These are phyloP conservation scores for Fundulus diaphanus DNA, from an alignment of 2,797 vertebrate species.

Conservation along the genomic window DNA sequence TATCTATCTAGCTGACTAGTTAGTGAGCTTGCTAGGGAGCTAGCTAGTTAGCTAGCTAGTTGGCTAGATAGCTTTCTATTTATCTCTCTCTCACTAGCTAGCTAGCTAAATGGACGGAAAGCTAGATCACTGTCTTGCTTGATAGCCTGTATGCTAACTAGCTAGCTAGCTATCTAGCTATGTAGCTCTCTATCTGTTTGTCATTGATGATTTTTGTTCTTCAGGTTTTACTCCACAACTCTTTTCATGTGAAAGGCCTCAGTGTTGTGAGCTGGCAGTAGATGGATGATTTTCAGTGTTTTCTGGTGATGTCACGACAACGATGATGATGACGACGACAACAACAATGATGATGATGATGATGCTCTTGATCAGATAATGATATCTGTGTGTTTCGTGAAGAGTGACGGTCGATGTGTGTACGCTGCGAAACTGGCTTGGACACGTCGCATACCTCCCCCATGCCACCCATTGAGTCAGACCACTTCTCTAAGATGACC, in stretches of 20 bases:
- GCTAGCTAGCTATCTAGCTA: neutral
- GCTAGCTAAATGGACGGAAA: neutral
- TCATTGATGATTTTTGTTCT: slow-evolving; percentile 63
- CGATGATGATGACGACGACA: slow-evolving; percentile 61
- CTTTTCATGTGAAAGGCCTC: slow-evolving; percentile 76
- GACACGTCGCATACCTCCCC: slow-evolving; percentile 51
- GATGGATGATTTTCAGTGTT: slow-evolving; percentile 69
- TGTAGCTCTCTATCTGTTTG: slow-evolving; percentile 34
- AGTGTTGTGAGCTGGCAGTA: slow-evolving; percentile 76
- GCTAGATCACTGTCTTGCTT: neutral
- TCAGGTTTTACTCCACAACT: slow-evolving; percentile 60
- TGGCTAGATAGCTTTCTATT: slow-evolving; percentile 74
- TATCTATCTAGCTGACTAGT: slow-evolving; percentile 44
- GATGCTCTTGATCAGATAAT: no score
- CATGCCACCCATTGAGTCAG: slow-evolving; percentile 52
- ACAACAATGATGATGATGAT: slow-evolving; percentile 63
- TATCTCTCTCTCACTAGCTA: slow-evolving; percentile 81
- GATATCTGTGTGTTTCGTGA: slow-evolving; percentile 73
- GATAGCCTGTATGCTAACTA: neutral
- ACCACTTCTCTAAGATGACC: slow-evolving; percentile 57
- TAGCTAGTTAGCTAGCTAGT: slow-evolving; percentile 49
- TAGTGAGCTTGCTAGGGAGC: slow-evolving; percentile 50
- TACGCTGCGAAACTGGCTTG: slow-evolving; percentile 58
- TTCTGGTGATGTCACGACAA: slow-evolving; percentile 68
- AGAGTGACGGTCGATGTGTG: slow-evolving; percentile 64